Conservation (phyloP, 2,113 vertebrate species). For the Columba livia region DNA sequence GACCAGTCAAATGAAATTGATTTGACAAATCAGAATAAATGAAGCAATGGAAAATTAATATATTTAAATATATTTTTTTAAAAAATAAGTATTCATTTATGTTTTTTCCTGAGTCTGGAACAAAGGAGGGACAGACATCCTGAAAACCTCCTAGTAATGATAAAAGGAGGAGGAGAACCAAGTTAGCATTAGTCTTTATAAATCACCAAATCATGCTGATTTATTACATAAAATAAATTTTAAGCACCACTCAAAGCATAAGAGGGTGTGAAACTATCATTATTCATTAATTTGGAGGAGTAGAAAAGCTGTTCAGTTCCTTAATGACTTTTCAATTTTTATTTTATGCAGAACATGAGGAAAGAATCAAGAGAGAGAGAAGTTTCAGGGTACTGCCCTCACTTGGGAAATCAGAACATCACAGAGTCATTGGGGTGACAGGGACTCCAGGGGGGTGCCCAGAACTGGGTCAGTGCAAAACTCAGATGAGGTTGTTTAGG, state of each 20-base stretch:
- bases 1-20: neutral
- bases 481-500: neutral
- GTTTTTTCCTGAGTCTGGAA: neutral
- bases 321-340: neutral
- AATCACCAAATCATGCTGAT: neutral
- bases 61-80: no score
- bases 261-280: neutral
- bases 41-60: neutral
- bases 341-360: neutral
- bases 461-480: neutral
- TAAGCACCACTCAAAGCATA: neutral
- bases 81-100: neutral
- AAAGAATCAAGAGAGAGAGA: neutral
- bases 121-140: neutral
- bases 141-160: neutral
- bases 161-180: neutral
- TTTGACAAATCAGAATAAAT: neutral
- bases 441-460: neutral
- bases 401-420: neutral
- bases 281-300: neutral
- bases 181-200: neutral
- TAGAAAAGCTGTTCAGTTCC: neutral
- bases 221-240: neutral
- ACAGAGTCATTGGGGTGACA: neutral
- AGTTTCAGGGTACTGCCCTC: neutral